Evolutionary conservation across 2,888 invertebrate species (phyloP).

Genomic region (Orchesella flavescens): DNA sequence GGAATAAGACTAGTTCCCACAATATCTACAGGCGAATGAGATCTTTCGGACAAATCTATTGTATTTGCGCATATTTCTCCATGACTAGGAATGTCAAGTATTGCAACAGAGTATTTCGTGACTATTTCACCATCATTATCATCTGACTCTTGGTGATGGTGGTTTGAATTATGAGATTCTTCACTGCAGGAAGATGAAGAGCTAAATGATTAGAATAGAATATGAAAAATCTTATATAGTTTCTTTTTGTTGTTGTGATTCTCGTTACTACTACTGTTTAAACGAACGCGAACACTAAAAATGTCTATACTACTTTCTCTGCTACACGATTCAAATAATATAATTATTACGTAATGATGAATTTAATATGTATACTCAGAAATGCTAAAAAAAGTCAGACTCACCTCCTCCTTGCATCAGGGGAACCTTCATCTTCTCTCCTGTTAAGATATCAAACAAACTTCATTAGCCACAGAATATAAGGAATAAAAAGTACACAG

Average conservation of each 20-base stretch:
- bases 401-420: constrained; percentile 59
- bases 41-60: constrained; percentile 46
- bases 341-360: background rate
- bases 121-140: constrained; percentile 56
- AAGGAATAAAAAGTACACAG: constrained; percentile 26
- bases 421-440: constrained; percentile 53
- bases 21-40: constrained; percentile 62
- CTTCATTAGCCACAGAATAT: constrained; percentile 7
- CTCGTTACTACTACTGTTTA: no score
- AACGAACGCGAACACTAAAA: no score
- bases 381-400: background rate
- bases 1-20: constrained; percentile 64
- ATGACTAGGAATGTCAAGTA: constrained; percentile 66
- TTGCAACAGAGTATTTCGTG: constrained; percentile 69
- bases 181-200: constrained; percentile 51
- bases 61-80: constrained; percentile 53
- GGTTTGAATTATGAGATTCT: constrained; percentile 57
- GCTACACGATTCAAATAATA: background rate
- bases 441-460: constrained; percentile 46
- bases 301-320: no score
- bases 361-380: background rate
- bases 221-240: background rate
- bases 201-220: constrained; percentile 28
- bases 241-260: no score
- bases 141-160: constrained; percentile 51